Evolutionary conservation across 2,888 invertebrate species (phyloP).

Genomic region (Orchestes rusci): DNA sequence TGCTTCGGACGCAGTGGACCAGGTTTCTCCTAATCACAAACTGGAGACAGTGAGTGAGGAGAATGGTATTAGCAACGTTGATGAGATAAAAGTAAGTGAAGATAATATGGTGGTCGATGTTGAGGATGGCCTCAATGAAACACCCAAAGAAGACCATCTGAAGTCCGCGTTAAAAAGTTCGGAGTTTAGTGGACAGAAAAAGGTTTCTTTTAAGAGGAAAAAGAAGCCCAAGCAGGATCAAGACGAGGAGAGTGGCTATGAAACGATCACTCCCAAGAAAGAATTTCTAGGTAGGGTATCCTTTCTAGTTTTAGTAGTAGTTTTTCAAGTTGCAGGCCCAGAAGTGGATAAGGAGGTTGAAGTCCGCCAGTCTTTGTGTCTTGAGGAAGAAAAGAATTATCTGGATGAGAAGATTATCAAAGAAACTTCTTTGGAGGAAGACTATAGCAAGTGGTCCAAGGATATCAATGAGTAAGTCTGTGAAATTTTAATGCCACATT

Average conservation of each 20-base stretch:
- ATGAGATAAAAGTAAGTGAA: too few species aligned
- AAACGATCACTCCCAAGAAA: not conserved
- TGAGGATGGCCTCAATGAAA: conserved; percentile 41
- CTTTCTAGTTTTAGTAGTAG: too few species aligned
- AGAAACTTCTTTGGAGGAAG: conserved; percentile 38
- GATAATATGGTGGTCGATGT: conserved; percentile 37
- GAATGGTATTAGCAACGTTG: conserved; percentile 11
- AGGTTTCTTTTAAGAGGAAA: conserved; percentile 41
- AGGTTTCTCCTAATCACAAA: conserved; percentile 32
- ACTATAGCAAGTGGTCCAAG: conserved; percentile 42
- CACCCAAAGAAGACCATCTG: conserved; percentile 27
- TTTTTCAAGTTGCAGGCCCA: conserved; percentile 14
- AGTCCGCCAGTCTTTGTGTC: conserved; percentile 35
- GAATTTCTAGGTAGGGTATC: too few species aligned
- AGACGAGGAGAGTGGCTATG: conserved; percentile 1
- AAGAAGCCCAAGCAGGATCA: conserved; percentile 5
- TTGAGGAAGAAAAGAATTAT: conserved; percentile 37
- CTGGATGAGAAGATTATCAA: conserved; percentile 37
- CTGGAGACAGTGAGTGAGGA: conserved; percentile 32
- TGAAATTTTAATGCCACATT: not conserved
- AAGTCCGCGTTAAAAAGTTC: conserved; percentile 32
- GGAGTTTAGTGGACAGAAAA: conserved; percentile 35
- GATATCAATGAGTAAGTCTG: conserved; percentile 39
- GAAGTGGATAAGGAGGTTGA: conserved; percentile 12
- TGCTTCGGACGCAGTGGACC: conserved; percentile 37